Percentiles rank a stretch among this genome's conserved stretches.
phyloP scores from a whole-genome alignment of 2,888 invertebrate genomes.

The Phoronis australis region DNA sequence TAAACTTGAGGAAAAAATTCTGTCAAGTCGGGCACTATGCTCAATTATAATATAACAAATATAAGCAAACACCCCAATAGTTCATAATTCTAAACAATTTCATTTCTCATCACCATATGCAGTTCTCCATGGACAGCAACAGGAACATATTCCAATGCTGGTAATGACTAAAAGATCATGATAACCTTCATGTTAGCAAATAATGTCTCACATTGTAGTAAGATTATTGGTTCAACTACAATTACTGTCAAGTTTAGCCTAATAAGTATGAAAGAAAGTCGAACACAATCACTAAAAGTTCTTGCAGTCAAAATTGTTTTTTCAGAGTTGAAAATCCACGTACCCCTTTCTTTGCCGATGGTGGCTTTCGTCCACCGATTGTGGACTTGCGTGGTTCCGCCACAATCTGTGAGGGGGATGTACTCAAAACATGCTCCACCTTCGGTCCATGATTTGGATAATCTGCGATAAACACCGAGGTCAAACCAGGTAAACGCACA shows the following conservation, averaged over 20 bases:
- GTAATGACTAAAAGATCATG: neutral
- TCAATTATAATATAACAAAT: too few relatives aligned
- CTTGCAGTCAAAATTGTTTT: neutral
- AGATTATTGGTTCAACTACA: neutral
- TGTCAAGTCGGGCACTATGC: too few relatives aligned
- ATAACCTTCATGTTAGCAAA: too few relatives aligned
- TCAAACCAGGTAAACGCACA: too few relatives aligned
- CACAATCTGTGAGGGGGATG: constrained; percentile 47
- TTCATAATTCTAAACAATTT: neutral
- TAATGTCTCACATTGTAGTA: too few relatives aligned
- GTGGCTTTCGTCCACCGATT: constrained; percentile 67
- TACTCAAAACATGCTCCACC: constrained; percentile 54
- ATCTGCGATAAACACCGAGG: constrained; percentile 15
- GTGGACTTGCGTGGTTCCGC: constrained; percentile 61
- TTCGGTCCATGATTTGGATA: constrained; percentile 51
- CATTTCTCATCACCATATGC: too few relatives aligned
- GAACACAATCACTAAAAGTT: too few relatives aligned
- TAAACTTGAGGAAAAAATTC: too few relatives aligned
- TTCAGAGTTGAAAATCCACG: constrained; percentile 29
- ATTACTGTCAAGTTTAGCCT: too few relatives aligned
- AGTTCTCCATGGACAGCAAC: too few relatives aligned
- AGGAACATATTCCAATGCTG: neutral
- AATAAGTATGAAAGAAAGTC: too few relatives aligned
- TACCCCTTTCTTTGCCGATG: constrained; percentile 66
- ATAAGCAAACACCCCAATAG: neutral